Base-by-base conservation (phyloP, 2,113 vertebrate species). In the Lepus timidus region DNA sequence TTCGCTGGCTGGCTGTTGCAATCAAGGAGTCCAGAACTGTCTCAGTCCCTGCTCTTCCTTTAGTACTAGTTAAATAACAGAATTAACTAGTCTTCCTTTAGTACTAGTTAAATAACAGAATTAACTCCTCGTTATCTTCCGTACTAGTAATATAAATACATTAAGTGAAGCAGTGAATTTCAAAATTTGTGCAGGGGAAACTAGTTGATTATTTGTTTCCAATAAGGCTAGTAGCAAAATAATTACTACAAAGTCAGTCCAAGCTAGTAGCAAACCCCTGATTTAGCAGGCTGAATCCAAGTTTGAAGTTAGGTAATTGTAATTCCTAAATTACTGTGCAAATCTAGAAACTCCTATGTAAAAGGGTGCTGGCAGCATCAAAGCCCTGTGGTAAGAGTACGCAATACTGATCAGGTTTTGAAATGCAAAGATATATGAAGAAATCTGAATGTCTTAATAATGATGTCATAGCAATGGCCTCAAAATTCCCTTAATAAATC, bases 141-240 rank as follows among this genome's bases (percentile, higher is more conserved):
- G 8, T 71, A 95, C 92, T 70, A 80, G 74, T 96, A 85, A 13
- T 31, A 97, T 36, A 82, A 95, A 90, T 80, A 82, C 90, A 91
- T 39, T 96, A 94, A 94, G 29, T 68, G 71, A 97, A 97, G 76
- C 52, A 89, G 80, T 80, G 25, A 96, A 95, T 91, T 94, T 96
- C 90, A 96, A 94, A 74, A 81, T 96, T 91, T 96, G 95, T 78
- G 85, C 96, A 94, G 6, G 95, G 95, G 80, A 98, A 98, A 97
- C 94, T 73, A 96, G 95, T 39, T 95, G 92, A 95, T 85, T 85
- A 87, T 96, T 96, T 97, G 86, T 96, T 97, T 95, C 95, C 96
- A 93, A 49, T 97, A 96, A 97, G 95, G 97, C 97, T 39, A 81
- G 87, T 92, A 95, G 52, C 91, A 96, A 92, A 96, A 64, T 55